Evolutionary conservation across 2,888 invertebrate species (phyloP).

Genomic region (Tetheella fluctuosa): DNA sequence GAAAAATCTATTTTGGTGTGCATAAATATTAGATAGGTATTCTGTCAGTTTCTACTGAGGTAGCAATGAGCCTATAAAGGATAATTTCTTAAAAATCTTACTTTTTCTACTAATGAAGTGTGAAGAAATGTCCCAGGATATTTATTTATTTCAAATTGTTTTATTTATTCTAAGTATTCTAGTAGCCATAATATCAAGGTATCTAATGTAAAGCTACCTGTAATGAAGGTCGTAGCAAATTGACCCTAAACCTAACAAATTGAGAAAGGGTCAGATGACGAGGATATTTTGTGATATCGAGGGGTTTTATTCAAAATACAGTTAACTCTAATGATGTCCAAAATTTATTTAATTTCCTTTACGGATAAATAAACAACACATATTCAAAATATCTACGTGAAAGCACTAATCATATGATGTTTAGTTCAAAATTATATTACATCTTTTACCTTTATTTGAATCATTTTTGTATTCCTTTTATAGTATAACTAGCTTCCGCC

Average conservation of each 20-base stretch:
- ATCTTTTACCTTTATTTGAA: neutral
- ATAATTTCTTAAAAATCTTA: too few species aligned
- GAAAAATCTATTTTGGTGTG: too few species aligned
- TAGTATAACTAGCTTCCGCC: too few species aligned
- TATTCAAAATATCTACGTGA: constrained; percentile 14
- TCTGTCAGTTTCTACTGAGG: too few species aligned
- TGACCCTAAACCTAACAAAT: constrained; percentile 38
- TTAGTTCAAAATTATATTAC: neutral
- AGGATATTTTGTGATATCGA: constrained; percentile 34
- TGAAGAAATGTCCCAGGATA: too few species aligned
- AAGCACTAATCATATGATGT: neutral
- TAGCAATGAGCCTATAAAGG: too few species aligned
- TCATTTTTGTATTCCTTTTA: too few species aligned
- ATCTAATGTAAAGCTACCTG: constrained; percentile 27
- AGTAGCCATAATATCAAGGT: neutral
- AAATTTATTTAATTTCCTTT: constrained; percentile 38
- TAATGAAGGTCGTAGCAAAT: constrained; percentile 34
- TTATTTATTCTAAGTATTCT: neutral
- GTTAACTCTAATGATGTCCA: constrained; percentile 23
- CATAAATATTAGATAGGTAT: too few species aligned
- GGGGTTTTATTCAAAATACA: constrained; percentile 27
- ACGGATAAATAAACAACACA: constrained; percentile 19
- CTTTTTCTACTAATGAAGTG: too few species aligned
- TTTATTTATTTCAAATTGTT: too few species aligned
- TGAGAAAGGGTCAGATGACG: constrained; percentile 31